phyloP scores from a whole-genome alignment of 1,140 invertebrate genomes.

The Diploscapter pachys region DNA sequence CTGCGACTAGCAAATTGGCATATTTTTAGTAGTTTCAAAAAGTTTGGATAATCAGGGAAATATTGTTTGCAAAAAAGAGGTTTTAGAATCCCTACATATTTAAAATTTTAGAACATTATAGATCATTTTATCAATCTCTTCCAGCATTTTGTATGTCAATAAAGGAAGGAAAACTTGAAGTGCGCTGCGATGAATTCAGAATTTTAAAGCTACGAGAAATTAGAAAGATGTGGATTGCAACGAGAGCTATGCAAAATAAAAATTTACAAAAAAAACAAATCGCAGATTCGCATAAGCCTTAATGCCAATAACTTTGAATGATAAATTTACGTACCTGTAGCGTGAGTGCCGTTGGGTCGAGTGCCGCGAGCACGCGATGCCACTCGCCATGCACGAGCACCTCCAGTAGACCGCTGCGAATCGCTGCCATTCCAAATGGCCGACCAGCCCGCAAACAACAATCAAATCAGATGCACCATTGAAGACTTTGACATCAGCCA shows the following conservation, averaged over 20 bases:
- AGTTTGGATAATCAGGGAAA: too few relatives aligned
- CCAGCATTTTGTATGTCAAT: neutral
- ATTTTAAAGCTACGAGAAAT: neutral
- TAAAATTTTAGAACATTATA: too few relatives aligned
- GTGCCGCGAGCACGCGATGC: constrained; percentile 82
- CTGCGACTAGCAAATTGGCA: too few relatives aligned
- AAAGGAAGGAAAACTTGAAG: neutral
- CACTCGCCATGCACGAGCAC: constrained; percentile 85
- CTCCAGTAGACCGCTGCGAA: constrained; percentile 67
- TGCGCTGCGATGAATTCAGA: neutral
- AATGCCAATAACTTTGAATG: constrained; percentile 54
- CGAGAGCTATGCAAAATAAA: too few relatives aligned
- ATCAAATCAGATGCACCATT: too few relatives aligned
- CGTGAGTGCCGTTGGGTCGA: constrained; percentile 89
- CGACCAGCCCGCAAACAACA: too few relatives aligned
- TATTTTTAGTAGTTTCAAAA: too few relatives aligned
- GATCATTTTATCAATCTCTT: neutral
- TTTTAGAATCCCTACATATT: too few relatives aligned
- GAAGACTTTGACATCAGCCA: too few relatives aligned
- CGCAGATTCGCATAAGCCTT: neutral
- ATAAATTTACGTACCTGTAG: constrained; percentile 62
- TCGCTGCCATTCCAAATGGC: constrained; percentile 35
- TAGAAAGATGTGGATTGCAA: neutral
- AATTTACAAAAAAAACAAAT: too few relatives aligned
- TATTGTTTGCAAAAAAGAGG: too few relatives aligned